Conservation (phyloP, 2,888 invertebrate genomes). For the Temnothorax unifasciatus region DNA sequence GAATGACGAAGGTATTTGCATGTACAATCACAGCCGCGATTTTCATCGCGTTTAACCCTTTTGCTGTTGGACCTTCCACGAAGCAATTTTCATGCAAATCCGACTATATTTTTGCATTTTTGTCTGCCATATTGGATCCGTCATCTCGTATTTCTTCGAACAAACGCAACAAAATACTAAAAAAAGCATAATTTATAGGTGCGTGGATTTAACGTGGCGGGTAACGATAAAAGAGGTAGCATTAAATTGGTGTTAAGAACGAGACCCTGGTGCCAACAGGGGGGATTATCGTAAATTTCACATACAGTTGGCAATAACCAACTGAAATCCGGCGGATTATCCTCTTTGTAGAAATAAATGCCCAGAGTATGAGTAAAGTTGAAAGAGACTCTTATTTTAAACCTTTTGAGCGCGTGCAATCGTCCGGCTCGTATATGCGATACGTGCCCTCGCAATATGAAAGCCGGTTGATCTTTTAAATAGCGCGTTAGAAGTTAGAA, state of each 20-base stretch:
- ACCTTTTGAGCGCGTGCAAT: slow-evolving; percentile 41
- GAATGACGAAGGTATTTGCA: slow-evolving; percentile 28
- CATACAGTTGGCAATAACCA: slow-evolving; percentile 52
- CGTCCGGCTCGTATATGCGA: slow-evolving; percentile 37
- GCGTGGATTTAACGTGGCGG: slow-evolving; percentile 56
- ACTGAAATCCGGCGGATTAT: slow-evolving; percentile 60
- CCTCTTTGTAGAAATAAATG: slow-evolving; percentile 64
- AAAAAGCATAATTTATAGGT: slow-evolving; percentile 62
- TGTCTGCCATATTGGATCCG: slow-evolving; percentile 39
- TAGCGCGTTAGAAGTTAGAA: neutral
- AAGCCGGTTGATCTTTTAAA: slow-evolving; percentile 8
- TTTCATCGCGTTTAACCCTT: slow-evolving; percentile 47
- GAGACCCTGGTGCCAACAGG: slow-evolving; percentile 47
- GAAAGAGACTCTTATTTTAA: slow-evolving; percentile 50
- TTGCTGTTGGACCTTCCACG: slow-evolving; percentile 5
- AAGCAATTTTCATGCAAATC: slow-evolving; percentile 52
- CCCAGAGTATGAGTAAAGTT: slow-evolving; percentile 54
- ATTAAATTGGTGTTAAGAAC: slow-evolving; percentile 58
- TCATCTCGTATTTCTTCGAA: slow-evolving; percentile 38
- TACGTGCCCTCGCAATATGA: neutral
- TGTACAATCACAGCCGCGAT: slow-evolving; percentile 37
- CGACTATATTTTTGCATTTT: slow-evolving; percentile 50
- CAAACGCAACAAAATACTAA: slow-evolving; percentile 20
- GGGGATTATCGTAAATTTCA: slow-evolving; percentile 58
- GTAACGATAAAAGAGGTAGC: slow-evolving; percentile 46